Evolutionary conservation across 2,888 invertebrate species (phyloP), one percentile per base, ranked within the genome.

Genomic region (Volucella inanis): DNA sequence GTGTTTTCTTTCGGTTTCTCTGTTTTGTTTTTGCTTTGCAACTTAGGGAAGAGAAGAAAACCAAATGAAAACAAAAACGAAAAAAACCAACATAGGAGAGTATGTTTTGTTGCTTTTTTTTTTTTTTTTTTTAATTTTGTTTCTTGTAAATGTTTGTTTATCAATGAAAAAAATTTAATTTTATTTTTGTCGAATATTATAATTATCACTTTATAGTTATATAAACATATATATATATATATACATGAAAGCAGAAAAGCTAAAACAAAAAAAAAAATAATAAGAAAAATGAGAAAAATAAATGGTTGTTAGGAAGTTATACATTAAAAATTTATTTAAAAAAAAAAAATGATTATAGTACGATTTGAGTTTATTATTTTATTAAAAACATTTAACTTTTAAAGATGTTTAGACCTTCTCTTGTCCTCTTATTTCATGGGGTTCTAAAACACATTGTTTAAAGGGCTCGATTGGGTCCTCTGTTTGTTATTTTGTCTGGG

Each of bases 271-370:
- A 22, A 22, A 22, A 54, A 57, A 65, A 71, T 11, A 47, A 64
- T 68, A 62, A 71, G 50, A 50, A 72, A 71, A 80, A 67, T 43
- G 70, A 81, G 74, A 67, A 81, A 80, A 80, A 76, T 77, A 78
- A 82, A 86, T 86, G 86, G 86, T 86, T 86, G 86, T 86, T 86
- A 86, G 82, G 86, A 82, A 74, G 81, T 82, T 78, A 82, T 82
- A 74, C 65, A 86, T 81, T 81, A 86, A 86, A 86, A 72, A 71
- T 55, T 72, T 80, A 71, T 80, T 85, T 76, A 70, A 85, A 85
- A 79, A 79, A 45, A 74, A 61, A 55, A 49, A 6, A 31, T 31
- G 6, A 6, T 6, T 31, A 31, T 31, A 31, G 3, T 18, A n/a
- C 4, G 6, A 31, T 22, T 8, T 18, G 3, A 1, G 41, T 45